A percentile compares a stretch with the other conserved stretches of the same genome.
These are phyloP conservation scores for Ellobium chinense DNA, from an alignment of 2,888 invertebrate genomes.

Conservation along the genomic window DNA sequence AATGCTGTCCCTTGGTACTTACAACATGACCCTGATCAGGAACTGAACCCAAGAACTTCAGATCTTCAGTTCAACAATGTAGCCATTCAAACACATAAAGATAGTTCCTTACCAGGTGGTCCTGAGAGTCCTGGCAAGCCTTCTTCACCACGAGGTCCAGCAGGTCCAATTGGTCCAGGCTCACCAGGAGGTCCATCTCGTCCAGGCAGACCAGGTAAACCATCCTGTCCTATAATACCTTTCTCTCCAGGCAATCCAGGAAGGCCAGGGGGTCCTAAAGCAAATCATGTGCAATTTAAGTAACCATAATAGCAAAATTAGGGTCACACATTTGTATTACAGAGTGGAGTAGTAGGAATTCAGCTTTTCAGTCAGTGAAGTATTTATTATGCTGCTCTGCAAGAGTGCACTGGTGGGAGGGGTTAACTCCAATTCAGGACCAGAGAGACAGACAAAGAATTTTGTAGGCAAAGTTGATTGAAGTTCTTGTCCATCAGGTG, in stretches of 20 bases:
- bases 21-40: too few relatives aligned
- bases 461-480: too few relatives aligned
- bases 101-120: conserved; percentile 55
- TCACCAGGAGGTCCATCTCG: conserved; percentile 51
- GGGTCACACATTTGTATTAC: background rate
- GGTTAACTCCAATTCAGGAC: too few relatives aligned
- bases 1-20: too few relatives aligned
- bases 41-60: too few relatives aligned
- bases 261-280: conserved; percentile 81
- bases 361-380: background rate
- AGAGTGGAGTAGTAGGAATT: background rate
- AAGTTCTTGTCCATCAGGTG: too few relatives aligned
- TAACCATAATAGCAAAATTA: background rate
- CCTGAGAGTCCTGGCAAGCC: conserved; percentile 68
- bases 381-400: too few relatives aligned
- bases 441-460: too few relatives aligned
- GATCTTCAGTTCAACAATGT: too few relatives aligned
- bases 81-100: too few relatives aligned
- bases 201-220: conserved; percentile 58
- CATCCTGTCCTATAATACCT: conserved; percentile 58
- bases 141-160: conserved; percentile 84
- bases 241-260: conserved; percentile 49
- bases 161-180: conserved; percentile 56
- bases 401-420: too few relatives aligned
- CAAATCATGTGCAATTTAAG: too few relatives aligned